A percentile compares a stretch with the other conserved stretches of the same genome.
Evolutionary conservation across 2,113 vertebrate species (phyloP).

Genomic region (Etia nguti): DNA sequence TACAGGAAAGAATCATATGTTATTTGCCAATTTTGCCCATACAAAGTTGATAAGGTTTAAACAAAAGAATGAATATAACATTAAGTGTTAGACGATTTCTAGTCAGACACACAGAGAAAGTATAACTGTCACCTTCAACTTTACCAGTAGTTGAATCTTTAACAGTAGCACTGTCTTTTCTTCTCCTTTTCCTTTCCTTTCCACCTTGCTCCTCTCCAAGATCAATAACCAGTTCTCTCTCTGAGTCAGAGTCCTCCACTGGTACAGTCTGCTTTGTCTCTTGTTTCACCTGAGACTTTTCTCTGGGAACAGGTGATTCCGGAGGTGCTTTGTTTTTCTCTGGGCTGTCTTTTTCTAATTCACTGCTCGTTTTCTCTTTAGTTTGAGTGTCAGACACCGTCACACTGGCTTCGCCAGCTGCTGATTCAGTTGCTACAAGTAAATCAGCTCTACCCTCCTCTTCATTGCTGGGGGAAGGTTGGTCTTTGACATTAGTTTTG

Average conservation of each 20-base stretch:
- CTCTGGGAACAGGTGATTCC: slow-evolving; percentile 68
- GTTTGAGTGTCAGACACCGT: slow-evolving; percentile 24
- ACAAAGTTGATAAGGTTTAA: neutral
- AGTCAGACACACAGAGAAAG: neutral
- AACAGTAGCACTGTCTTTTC: slow-evolving; percentile 73
- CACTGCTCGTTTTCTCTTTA: slow-evolving; percentile 75
- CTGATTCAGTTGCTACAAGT: slow-evolving; percentile 22
- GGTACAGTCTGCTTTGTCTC: slow-evolving; percentile 76
- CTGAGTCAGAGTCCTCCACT: slow-evolving; percentile 92
- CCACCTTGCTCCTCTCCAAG: slow-evolving; percentile 89
- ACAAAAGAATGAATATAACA: neutral
- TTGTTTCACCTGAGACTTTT: slow-evolving; percentile 83
- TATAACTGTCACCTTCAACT: slow-evolving; percentile 74
- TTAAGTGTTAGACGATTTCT: neutral
- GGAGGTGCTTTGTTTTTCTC: slow-evolving; percentile 77
- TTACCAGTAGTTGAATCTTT: slow-evolving; percentile 81
- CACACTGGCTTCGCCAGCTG: neutral
- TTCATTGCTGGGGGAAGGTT: slow-evolving; percentile 61
- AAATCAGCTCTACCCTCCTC: slow-evolving; percentile 73
- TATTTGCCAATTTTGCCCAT: neutral
- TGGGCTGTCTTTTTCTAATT: slow-evolving; percentile 77
- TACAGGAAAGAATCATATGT: slow-evolving; percentile 28
- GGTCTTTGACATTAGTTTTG: slow-evolving; percentile 80
- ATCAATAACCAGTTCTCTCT: slow-evolving; percentile 95
- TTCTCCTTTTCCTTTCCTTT: slow-evolving; percentile 85